Base-by-base conservation (phyloP, 37 sponge, comb jelly and placozoan genomes). In the Geodia barretti region DNA sequence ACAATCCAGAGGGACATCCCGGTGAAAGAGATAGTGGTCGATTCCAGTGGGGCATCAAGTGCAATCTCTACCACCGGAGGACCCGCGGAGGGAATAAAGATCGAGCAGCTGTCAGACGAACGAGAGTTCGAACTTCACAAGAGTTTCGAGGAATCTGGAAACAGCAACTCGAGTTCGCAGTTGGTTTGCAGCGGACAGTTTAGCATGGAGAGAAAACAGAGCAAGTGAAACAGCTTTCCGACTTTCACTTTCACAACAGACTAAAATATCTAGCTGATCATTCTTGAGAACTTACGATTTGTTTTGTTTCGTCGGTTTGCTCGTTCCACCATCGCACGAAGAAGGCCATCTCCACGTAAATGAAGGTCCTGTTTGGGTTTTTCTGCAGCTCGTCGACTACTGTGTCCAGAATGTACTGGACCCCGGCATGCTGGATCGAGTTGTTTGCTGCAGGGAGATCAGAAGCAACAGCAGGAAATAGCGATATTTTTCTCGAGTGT, bases 291-390 rank as follows among this genome's bases (percentile, higher is more conserved):
- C 77, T 80, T 38, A 96, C 97, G 1, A 81, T 74, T 11, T 63
- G 59, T 42, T 85, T 79, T 0, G 83, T 96, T 0, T 63, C 84
- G 28, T 87, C 74, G 41, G 32, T 67, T 68, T 96, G 97, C 70
- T 96, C 87, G 17, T 78, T 78, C 97, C 94, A 94, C 94, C 94
- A 97, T 20, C 92, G 64, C 1, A 75, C 43, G 62, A 96, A 96
- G 84, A 91, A 96, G 17, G 97, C 97, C 41, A 93, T 90, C 60
- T 94, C 94, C 23, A 94, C 94, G 73, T 97, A 97, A 60, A 91
- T 97, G 76, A 97, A 97, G n/a, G 82, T 89, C 47, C 86, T 82
- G 9, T 68, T 67, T 3, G 83, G 64, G 43, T 94, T 80, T 20
- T 70, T 47, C 42, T 63, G 64, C 58, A 97, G 83, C 77, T 94